Base-by-base conservation (phyloP, 2,113 vertebrate species). In the Dipodomys ordii region DNA sequence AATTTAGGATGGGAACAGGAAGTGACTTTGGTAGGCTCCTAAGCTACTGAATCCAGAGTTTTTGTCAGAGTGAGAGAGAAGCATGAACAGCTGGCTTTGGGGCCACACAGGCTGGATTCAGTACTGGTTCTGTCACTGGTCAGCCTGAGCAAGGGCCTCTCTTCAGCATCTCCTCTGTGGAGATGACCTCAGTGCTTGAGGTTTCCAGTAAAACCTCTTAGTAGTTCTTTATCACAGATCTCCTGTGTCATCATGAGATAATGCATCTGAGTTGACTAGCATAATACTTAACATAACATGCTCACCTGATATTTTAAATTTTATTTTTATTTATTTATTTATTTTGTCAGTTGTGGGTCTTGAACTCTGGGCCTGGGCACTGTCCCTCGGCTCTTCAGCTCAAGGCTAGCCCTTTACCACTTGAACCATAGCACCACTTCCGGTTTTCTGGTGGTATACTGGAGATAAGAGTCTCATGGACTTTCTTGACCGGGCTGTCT, bases 21-120 rank as follows among this genome's bases (percentile, higher is more conserved):
- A 16, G 53, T 57, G 53, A 11, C 53, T 57, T 67, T 74, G 35
- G 83, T 20, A 53, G 28, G 32, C 39, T 82, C 53, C 65, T 16
- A 30, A 76, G 72, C 53, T 32, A 18, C 27, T 68, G 19, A 78
- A 67, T 92, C 84, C 6, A 87, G n/a, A 62, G 90, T 72, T 39
- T 76, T 87, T 72, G 82, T 67, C 15, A 13, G 53, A 92, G 39
- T 0, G 0, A 83, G 87, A 72, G 68, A 88, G 88, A 92, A 62
- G 15, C 46, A 46, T 74, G 0, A 1, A 2, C 5, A 78, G 5
- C 49, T 30, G 3, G 23, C 44, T 57, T 35, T 71, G 39, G 30
- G 25, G 8, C n/a, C 49, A 30, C 20, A 15, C 32, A 39, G 77
- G 62, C 30, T 72, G 57, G 28, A 19, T 82, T 93, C 30, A 30